Evolutionary conservation across 30 jellyfish, hydroid and myxozoan genomes (phyloP).

Genomic region (Sanderia malayensis): DNA sequence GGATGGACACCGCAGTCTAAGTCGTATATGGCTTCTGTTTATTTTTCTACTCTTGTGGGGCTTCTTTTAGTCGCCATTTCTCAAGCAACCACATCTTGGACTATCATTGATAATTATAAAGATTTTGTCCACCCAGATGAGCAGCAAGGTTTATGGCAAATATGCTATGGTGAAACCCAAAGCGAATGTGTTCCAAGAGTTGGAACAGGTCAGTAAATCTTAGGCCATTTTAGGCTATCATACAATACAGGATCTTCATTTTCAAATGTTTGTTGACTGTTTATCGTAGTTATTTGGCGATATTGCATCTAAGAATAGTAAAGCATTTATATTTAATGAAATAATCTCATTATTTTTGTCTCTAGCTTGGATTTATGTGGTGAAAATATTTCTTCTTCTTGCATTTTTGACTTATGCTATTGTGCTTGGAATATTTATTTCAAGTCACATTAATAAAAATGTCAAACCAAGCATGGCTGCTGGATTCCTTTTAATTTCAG

Average conservation of each 20-base stretch:
- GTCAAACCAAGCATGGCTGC: conserved; percentile 64
- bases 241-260: neutral
- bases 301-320: too few species aligned
- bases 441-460: conserved; percentile 52
- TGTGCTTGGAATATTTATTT: conserved; percentile 58
- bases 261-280: neutral
- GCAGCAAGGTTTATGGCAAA: conserved; percentile 71
- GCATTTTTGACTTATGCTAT: conserved; percentile 65
- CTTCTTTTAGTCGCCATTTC: conserved; percentile 53
- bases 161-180: conserved; percentile 50
- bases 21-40: conserved; percentile 21
- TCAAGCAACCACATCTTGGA: conserved; percentile 77
- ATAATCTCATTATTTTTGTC: neutral
- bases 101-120: conserved; percentile 61
- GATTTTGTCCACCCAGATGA: conserved; percentile 70
- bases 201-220: conserved; percentile 40
- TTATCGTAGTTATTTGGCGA: too few species aligned
- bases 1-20: neutral
- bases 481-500: conserved; percentile 64
- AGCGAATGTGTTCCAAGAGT: conserved; percentile 47
- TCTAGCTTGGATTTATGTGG: conserved; percentile 66
- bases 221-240: neutral
- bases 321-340: too few species aligned
- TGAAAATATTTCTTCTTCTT: conserved; percentile 37
- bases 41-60: conserved; percentile 46